phyloP scores from a whole-genome alignment of 2,888 invertebrate species.

The Drosophila maculinotata region DNA sequence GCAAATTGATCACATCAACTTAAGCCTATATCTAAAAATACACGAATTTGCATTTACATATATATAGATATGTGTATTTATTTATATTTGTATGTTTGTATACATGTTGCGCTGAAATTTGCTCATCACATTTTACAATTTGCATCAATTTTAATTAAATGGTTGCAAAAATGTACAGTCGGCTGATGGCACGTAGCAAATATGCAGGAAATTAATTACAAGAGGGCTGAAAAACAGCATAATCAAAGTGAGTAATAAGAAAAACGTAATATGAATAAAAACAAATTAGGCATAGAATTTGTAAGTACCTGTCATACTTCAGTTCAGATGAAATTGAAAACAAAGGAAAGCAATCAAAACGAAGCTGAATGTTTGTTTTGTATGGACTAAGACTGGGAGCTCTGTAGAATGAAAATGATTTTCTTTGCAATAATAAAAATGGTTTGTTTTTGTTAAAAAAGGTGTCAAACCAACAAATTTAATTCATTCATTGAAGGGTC shows the following conservation, averaged over 20 bases:
- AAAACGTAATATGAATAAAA: conserved; percentile 32
- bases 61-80: background rate
- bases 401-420: no score
- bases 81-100: background rate
- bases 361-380: background rate
- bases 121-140: conserved; percentile 16
- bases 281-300: conserved; percentile 12
- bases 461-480: no score
- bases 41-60: background rate
- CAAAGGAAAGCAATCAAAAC: conserved; percentile 20
- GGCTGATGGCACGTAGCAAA: background rate
- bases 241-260: conserved; percentile 23
- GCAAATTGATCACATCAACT: background rate
- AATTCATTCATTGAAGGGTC: no score
- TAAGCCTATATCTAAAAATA: background rate
- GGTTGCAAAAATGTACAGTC: conserved; percentile 4
- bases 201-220: background rate
- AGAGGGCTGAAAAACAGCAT: background rate
- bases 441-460: no score
- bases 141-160: conserved; percentile 48
- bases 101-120: conserved; percentile 13
- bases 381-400: no score
- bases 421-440: background rate
- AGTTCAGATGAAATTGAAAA: conserved; percentile 20
- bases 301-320: background rate